Conservation (phyloP, 2,113 vertebrate species). For the Phyllopteryx taeniolatus region DNA sequence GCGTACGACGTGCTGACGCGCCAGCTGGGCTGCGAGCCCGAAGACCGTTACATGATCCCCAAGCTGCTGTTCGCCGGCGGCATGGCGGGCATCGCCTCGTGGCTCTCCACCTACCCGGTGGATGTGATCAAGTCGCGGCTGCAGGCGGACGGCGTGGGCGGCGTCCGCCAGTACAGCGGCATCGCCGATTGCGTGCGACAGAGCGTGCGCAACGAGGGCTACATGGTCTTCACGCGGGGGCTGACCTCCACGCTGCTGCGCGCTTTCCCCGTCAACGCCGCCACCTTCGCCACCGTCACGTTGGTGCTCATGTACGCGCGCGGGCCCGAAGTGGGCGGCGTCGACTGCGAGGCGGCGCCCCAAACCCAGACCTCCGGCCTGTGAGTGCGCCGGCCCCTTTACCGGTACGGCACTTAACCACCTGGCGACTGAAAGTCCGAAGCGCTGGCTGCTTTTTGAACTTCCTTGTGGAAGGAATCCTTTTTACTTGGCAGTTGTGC, state of each 20-base stretch:
- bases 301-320: conserved; percentile 86
- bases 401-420: too few relatives aligned
- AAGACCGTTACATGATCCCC: conserved; percentile 84
- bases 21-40: conserved; percentile 83
- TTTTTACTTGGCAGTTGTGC: too few relatives aligned
- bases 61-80: conserved; percentile 92
- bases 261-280: conserved; percentile 93
- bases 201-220: conserved; percentile 86
- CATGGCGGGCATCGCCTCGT: conserved; percentile 88
- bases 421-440: not conserved
- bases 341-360: conserved; percentile 73
- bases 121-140: conserved; percentile 96
- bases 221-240: conserved; percentile 87
- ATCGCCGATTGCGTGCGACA: conserved; percentile 86
- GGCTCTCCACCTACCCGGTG: conserved; percentile 91
- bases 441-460: not conserved
- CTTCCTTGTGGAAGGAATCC: too few relatives aligned
- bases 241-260: conserved; percentile 92
- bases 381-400: conserved; percentile 53
- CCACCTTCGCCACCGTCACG: conserved; percentile 93
- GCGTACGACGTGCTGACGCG: conserved; percentile 88
- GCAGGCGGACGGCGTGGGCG: conserved; percentile 88
- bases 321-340: conserved; percentile 57
- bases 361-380: conserved; percentile 78
- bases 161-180: conserved; percentile 79